phyloP scores from a whole-genome alignment of 2,797 vertebrate genomes.

The Liasis olivaceus region DNA sequence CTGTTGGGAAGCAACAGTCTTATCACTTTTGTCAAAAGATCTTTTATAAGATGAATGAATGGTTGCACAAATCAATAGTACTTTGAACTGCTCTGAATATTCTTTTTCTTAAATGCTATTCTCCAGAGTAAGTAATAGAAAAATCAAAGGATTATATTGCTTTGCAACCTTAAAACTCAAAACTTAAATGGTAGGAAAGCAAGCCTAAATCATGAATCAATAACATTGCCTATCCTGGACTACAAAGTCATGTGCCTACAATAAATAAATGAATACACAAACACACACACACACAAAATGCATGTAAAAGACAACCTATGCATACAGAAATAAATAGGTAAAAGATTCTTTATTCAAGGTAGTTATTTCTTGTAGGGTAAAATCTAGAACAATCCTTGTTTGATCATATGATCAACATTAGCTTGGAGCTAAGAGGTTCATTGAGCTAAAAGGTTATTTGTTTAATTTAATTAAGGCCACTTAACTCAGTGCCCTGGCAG shows the following conservation, averaged over 20 bases:
- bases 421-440: not conserved
- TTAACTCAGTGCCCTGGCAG: not conserved
- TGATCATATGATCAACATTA: not conserved
- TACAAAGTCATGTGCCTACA: not conserved
- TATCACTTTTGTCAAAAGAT: rapidly evolving
- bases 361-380: not conserved
- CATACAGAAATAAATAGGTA: not conserved
- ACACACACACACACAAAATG: not conserved
- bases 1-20: slow-evolving; percentile 43
- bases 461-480: not conserved
- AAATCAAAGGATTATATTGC: not conserved
- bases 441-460: not conserved
- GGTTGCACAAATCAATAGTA: not conserved
- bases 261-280: not conserved
- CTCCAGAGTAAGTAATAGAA: not conserved
- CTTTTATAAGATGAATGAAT: slow-evolving; percentile 11
- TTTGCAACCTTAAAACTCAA: not conserved
- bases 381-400: not conserved
- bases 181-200: not conserved
- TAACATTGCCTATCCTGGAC: not conserved
- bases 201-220: not conserved
- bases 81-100: not conserved
- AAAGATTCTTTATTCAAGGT: not conserved
- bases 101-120: not conserved
- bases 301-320: not conserved